Base-by-base conservation (phyloP, 2,113 vertebrate species). In the Scomber japonicus region DNA sequence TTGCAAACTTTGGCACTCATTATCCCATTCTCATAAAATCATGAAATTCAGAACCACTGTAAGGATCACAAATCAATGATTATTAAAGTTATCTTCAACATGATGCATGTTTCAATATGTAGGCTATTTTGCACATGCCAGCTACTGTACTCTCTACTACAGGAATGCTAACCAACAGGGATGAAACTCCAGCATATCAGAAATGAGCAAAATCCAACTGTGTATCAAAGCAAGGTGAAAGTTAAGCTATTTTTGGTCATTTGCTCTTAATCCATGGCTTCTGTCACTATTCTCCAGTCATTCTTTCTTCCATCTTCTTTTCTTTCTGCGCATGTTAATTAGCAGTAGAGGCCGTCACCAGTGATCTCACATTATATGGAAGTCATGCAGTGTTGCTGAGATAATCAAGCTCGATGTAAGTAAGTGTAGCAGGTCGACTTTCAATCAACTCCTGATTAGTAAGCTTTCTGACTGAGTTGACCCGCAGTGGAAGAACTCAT, bases 401-500 rank as follows among this genome's bases (percentile, higher is more conserved):
- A 84, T 76, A 92, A 91, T 90, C 78, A 89, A 57, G 75, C 51
- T 67, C 31, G n/a, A 16, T 61, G 63, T 61, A 90, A 67, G 78
- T 77, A 69, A 55, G 78, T 75, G 80, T 53, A 48, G 65, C 75
- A 78, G 80, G 83, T 79, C 21, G 50, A 77, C 40, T 49, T 71
- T 82, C 49, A 50, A 81, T 82, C 78, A 40, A 31, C 30, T 48
- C 40, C 80, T 73, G 64, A 88, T 83, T 79, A 81, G 78, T 55
- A 82, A 53, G 57, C 53, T 49, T 60, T 87, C 68, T 90, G 85
- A 86, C 85, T 81, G 66, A 85, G 48, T 80, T 35, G 5, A 60
- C 68, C 65, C 71, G 81, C 66, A 69, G 59, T 44, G 60, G 80
- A 76, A 72, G 65, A 81, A 71, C 66, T 92, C 73, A 83, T 91